phyloP scores from a whole-genome alignment of 2,888 invertebrate species.

The Calephelis perditalis region DNA sequence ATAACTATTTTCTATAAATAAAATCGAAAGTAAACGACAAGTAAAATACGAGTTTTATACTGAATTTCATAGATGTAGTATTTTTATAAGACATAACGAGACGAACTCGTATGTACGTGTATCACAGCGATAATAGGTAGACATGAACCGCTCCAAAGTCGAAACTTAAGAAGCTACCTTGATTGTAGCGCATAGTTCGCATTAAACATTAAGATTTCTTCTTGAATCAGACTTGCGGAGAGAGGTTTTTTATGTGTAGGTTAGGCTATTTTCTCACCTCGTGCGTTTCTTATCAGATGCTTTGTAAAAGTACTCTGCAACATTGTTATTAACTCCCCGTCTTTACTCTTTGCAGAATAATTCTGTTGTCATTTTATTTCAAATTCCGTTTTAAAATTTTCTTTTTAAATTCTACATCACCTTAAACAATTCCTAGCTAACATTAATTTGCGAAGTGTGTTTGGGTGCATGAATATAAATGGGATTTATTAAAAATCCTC shows the following conservation, averaged over 20 bases:
- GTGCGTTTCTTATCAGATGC: conserved; percentile 57
- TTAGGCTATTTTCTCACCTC: conserved; percentile 50
- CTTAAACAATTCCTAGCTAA: conserved; percentile 16
- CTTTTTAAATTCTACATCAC: conserved; percentile 9
- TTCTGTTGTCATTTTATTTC: conserved; percentile 23
- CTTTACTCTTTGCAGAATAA: conserved; percentile 1
- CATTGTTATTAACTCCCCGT: conserved; percentile 2
- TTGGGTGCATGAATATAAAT: conserved; percentile 53
- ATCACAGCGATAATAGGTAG: conserved; percentile 76
- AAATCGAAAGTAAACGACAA: conserved; percentile 62
- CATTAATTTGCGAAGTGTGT: conserved; percentile 44
- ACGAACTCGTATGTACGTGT: conserved; percentile 61
- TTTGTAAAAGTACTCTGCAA: conserved; percentile 39
- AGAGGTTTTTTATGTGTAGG: conserved; percentile 54
- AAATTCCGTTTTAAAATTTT: conserved; percentile 10
- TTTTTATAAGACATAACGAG: conserved; percentile 68
- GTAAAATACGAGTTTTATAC: conserved; percentile 70
- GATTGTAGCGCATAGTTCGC: conserved; percentile 22
- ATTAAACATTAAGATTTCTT: conserved; percentile 42
- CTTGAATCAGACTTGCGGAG: conserved; percentile 43
- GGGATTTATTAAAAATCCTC: conserved; percentile 42
- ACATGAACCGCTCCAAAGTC: conserved; percentile 50
- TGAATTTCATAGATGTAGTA: conserved; percentile 69
- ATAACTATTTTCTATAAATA: conserved; percentile 69
- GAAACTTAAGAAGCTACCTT: conserved; percentile 50